phyloP scores from a whole-genome alignment of 2,888 invertebrate species.

The Emmelina monodactyla region DNA sequence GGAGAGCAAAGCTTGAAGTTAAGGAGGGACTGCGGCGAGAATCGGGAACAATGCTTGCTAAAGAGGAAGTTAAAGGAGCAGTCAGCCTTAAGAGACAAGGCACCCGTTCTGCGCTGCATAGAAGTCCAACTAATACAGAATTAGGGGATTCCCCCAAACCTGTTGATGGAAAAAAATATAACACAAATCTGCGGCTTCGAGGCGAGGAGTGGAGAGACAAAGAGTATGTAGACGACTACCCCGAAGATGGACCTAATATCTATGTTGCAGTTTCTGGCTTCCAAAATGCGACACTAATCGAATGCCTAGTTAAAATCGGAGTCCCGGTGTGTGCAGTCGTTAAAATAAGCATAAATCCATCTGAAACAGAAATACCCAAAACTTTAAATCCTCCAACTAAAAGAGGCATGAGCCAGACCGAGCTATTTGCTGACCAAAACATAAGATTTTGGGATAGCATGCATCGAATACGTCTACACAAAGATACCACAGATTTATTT shows the following conservation, averaged over 20 bases:
- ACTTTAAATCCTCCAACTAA: conserved; percentile 31
- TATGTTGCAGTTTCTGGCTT: conserved; percentile 64
- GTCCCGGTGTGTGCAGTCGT: conserved; percentile 44
- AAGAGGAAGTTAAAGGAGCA: conserved; percentile 36
- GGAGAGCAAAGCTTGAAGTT: conserved; percentile 39
- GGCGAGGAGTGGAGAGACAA: conserved; percentile 66
- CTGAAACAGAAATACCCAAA: conserved; percentile 28
- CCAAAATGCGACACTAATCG: conserved; percentile 34
- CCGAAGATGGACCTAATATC: conserved; percentile 58
- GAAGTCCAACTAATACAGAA: conserved; percentile 25
- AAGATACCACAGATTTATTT: conserved; percentile 28
- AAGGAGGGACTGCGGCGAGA: conserved; percentile 41
- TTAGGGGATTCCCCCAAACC: conserved; percentile 18
- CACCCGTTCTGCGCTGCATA: conserved; percentile 15
- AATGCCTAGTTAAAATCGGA: conserved; percentile 36
- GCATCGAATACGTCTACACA: conserved; percentile 35
- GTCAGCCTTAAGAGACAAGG: conserved; percentile 25
- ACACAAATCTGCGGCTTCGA: conserved; percentile 50
- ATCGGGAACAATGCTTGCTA: conserved; percentile 41
- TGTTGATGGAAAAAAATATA: conserved; percentile 46
- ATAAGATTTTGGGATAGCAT: conserved; percentile 44
- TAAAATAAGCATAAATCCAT: conserved; percentile 43
- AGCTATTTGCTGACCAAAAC: conserved; percentile 33
- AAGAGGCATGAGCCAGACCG: conserved; percentile 46
- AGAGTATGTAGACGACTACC: conserved; percentile 60